These are phyloP conservation scores for Poeciliopsis turrubarensis DNA, from an alignment of 2,113 vertebrate species.

Conservation along the genomic window DNA sequence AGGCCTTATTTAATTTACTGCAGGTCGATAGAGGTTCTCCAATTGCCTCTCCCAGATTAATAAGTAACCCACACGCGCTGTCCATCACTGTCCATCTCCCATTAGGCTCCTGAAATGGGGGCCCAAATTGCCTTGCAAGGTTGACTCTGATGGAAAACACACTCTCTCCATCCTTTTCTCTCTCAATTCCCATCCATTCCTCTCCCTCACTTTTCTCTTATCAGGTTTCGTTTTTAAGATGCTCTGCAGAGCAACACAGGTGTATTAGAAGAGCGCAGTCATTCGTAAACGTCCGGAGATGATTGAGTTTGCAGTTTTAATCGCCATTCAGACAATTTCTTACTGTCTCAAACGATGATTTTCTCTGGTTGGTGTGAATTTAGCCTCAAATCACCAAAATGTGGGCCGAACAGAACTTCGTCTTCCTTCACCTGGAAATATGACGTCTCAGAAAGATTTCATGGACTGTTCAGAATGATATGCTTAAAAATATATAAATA, in stretches of 20 bases:
- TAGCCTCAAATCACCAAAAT: background rate
- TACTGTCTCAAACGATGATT: background rate
- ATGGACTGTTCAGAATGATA: background rate
- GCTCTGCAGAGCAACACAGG: slow-evolving; percentile 21
- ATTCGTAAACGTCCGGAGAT: slow-evolving; percentile 20
- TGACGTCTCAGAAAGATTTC: background rate
- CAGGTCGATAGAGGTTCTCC: slow-evolving; percentile 83
- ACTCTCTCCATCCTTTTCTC: slow-evolving; percentile 58
- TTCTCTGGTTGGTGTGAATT: background rate
- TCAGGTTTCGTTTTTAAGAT: slow-evolving; percentile 56
- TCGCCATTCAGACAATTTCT: background rate
- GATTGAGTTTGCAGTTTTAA: slow-evolving; percentile 17
- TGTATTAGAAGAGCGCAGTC: slow-evolving; percentile 22
- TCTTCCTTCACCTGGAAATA: background rate
- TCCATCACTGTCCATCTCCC: slow-evolving; percentile 85
- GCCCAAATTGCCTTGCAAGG: slow-evolving; percentile 79
- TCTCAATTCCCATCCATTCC: slow-evolving; percentile 42
- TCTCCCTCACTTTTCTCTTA: slow-evolving; percentile 32
- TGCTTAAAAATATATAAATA: background rate
- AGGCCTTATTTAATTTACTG: slow-evolving; percentile 84
- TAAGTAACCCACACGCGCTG: slow-evolving; percentile 83
- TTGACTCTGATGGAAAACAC: slow-evolving; percentile 78
- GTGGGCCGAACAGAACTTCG: background rate
- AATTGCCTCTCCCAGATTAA: slow-evolving; percentile 83
- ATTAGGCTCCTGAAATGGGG: slow-evolving; percentile 81